phyloP scores from a whole-genome alignment of 2,797 vertebrate species.

The Cercopithecus hamlyni region DNA sequence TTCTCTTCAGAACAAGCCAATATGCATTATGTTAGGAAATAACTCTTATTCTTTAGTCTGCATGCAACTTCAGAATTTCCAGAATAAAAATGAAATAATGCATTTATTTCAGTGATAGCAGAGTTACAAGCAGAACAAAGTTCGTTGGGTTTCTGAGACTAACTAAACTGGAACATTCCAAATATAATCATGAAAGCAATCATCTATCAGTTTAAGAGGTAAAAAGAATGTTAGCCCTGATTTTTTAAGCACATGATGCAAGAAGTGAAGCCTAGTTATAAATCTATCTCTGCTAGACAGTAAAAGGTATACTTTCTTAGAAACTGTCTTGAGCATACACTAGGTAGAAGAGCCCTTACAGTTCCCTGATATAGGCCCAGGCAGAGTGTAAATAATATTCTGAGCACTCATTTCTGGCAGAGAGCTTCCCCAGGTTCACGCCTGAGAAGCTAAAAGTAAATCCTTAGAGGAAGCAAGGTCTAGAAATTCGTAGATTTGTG shows the following conservation, averaged over 20 bases:
- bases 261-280: background rate
- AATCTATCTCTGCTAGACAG: background rate
- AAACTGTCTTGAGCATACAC: background rate
- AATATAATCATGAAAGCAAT: background rate
- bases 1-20: background rate
- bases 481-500: background rate
- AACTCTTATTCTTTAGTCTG: background rate
- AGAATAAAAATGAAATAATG: background rate
- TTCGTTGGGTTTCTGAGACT: background rate
- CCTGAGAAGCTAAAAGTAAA: background rate
- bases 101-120: background rate
- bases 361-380: background rate
- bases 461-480: background rate
- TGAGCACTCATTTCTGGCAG: background rate
- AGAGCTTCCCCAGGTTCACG: background rate
- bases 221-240: background rate
- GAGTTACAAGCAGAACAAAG: background rate
- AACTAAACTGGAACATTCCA: background rate
- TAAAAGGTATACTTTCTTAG: background rate
- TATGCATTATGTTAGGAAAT: background rate
- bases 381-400: background rate
- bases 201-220: constrained; percentile 18
- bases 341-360: background rate
- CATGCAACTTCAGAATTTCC: background rate
- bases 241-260: background rate